Percentiles rank a stretch among this genome's conserved stretches.
Evolutionary conservation across 2,113 vertebrate species (phyloP).

Genomic region (Odontophorus gujanensis): DNA sequence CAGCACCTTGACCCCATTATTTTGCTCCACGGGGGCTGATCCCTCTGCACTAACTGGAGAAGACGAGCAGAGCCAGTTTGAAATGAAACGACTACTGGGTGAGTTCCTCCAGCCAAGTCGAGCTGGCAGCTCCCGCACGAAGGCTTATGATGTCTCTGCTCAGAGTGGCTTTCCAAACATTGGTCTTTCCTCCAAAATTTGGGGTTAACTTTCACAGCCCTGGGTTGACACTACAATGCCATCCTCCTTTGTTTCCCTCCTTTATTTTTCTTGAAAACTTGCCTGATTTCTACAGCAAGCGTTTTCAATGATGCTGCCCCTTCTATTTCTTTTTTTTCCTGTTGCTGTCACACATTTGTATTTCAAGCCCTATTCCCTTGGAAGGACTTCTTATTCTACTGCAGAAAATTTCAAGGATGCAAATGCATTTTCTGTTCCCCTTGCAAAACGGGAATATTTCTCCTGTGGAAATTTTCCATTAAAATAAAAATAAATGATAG

Average conservation of each 20-base stretch:
- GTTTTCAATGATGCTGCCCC: fast-evolving
- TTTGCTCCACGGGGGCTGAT: background rate
- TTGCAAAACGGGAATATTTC: background rate
- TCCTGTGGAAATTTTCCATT: background rate
- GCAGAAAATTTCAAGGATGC: background rate
- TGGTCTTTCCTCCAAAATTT: background rate
- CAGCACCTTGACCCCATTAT: background rate
- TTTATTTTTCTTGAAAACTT: background rate
- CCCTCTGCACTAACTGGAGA: background rate
- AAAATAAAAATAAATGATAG: too few species aligned
- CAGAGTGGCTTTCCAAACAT: background rate
- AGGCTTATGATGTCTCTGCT: background rate
- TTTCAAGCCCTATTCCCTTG: background rate
- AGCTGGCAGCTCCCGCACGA: background rate
- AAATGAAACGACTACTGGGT: background rate
- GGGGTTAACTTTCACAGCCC: background rate
- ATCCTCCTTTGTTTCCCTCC: background rate
- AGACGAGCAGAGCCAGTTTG: background rate
- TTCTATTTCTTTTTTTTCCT: background rate
- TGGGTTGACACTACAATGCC: background rate
- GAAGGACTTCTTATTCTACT: background rate
- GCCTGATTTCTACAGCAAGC: background rate
- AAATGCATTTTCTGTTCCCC: background rate
- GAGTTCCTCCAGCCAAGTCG: background rate
- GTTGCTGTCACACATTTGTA: background rate